These are phyloP conservation scores for Cryptocephalus primarius DNA, from an alignment of 2,888 invertebrate genomes.

Conservation along the genomic window DNA sequence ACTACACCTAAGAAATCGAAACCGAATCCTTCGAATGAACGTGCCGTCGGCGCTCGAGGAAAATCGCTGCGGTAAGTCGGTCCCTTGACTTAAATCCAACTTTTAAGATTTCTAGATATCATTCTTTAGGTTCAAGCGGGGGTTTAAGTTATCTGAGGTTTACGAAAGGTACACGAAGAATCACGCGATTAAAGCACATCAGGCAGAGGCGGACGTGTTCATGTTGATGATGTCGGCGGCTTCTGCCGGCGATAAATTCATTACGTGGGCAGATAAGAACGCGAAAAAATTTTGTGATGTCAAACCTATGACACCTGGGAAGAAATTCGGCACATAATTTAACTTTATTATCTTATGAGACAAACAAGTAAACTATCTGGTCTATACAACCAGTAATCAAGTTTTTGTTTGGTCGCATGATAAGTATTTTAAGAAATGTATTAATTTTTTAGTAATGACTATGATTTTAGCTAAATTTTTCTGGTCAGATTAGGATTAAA, in stretches of 20 bases:
- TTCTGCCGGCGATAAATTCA: constrained; percentile 44
- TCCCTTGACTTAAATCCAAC: no score
- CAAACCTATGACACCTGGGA: constrained; percentile 23
- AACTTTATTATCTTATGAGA: no score
- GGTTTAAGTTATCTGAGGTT: constrained; percentile 45
- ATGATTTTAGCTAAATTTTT: no score
- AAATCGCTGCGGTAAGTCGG: no score
- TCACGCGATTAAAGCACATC: constrained; percentile 43
- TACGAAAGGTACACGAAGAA: constrained; percentile 44
- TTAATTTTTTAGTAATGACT: no score
- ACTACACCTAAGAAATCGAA: no score
- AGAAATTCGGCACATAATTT: constrained; percentile 11
- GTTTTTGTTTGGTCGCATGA: not conserved
- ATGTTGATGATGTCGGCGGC: constrained; percentile 52
- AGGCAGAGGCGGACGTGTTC: constrained; percentile 58
- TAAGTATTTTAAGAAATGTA: no score
- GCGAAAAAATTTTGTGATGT: constrained; percentile 31
- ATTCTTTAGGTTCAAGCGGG: constrained; percentile 11
- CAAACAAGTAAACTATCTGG: no score
- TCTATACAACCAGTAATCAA: no score
- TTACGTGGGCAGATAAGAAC: constrained; percentile 42
- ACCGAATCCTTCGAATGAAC: no score
- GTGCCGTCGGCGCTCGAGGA: no score
- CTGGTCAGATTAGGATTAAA: no score
- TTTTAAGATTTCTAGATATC: not conserved